Base-by-base conservation (phyloP, 2,888 invertebrate genomes). In the Toxonevra muliebris region DNA sequence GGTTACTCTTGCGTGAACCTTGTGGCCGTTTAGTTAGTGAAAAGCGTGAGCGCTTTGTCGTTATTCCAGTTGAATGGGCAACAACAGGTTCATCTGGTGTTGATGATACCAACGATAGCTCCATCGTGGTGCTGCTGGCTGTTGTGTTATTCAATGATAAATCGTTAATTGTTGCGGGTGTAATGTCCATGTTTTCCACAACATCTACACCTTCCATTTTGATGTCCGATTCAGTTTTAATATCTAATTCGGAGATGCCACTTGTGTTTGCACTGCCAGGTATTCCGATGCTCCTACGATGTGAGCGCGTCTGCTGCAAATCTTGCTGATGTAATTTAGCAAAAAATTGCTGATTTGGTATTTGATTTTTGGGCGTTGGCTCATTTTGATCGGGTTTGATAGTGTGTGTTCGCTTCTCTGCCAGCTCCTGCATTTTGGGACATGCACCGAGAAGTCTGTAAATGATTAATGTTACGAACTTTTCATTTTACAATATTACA, bases 341-440 rank as follows among this genome's bases (percentile, higher is more conserved):
- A 79, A 82, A 79, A 80, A 86, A 80, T 74, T 86, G 79, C 69
- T 84, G 82, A 74, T 85, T 85, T 30, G 85, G 81, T 65, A 85
- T 82, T 74, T 85, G 85, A 69, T 85, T 85, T 68, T 83, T 86
- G 0, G 84, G 84, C 2, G 77, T 70, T 0, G 80, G 74, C 53
- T 83, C 83, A 68, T 88, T 87, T n/a, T 86, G 86, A 0, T 90
- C 90, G 13, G 90, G 88, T 0, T 93, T 91, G 1, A 75, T 76
- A 0, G 79, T 76, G 59, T 81, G 81, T 1, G 82, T 80, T 73
- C 95, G 88, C 1, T 94, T 94, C 74, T 92, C 92, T 0, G 95
- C 95, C 69, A 95, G 85, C 82, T 95, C 95, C 19, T 93, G 89
- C 66, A 95, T 95, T 84, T 95, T 95, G 0, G 95, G 94, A 0